Evolutionary conservation across 2,113 vertebrate species (phyloP), one percentile per base, ranked within the genome.

Genomic region (Alethe castanea): DNA sequence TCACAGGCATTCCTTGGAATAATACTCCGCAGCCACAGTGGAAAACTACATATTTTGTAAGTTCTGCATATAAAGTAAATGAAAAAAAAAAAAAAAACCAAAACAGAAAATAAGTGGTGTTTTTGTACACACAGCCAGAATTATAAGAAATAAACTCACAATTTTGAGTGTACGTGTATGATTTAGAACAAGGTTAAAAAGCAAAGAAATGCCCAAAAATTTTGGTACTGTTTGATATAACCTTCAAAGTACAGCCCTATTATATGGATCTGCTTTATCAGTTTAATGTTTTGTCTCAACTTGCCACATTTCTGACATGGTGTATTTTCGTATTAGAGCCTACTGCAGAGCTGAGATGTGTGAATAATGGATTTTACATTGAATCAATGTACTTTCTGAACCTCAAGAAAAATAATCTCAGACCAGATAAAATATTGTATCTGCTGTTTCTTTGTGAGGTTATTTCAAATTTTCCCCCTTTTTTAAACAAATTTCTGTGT

Each of bases 361-460:
- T 81, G 85, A 84, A 90, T 76, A 88, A 90, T 61, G 64, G 57
- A 80, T 67, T 90, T 89, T 42, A 42, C 26, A 59, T 72, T 52
- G 50, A 52, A 52, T 52, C 50, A 28, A 52, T 81, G 52, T 66
- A 14, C 18, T 36, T 28, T 23, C 47, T 81, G 28, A 71, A 88
- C 19, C 8, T 25, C 14, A 26, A 91, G 47, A 47, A 74, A 65
- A 59, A 29, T 14, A 10, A 5, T 35, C 13, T 35, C 2, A 1
- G 7, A 78, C 19, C 12, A 81, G 56, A 62, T 12, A 5, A 11
- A 54, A 54, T 61, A 65, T 33, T 61, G 53, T 3, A 65, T 54
- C 71, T 71, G 12, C 5, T 48, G 4, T 54, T 79, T 38, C 12
- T 69, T 70, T 74, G 8, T 8, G 6, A 33, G 2, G 31, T 53